Percentiles rank a stretch among this genome's conserved stretches.
phyloP scores from a whole-genome alignment of 2,888 invertebrate species.

The Microchrysa polita region DNA sequence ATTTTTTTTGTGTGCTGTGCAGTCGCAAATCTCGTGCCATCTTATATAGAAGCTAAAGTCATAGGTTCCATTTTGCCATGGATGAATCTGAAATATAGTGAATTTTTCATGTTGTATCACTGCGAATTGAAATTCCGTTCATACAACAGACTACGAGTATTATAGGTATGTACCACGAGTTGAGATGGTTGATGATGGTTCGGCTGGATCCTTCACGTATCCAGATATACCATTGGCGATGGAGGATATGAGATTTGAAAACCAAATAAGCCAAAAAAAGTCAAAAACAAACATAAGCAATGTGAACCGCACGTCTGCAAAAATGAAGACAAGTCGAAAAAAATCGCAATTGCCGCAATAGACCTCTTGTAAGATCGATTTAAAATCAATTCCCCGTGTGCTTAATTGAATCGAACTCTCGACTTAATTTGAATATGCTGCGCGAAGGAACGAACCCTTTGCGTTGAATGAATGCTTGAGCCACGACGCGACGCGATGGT shows the following conservation, averaged over 20 bases:
- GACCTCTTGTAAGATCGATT: conserved; percentile 34
- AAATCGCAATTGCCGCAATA: conserved; percentile 43
- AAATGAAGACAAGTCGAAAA: conserved; percentile 40
- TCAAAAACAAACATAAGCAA: neutral
- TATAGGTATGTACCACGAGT: too few relatives aligned
- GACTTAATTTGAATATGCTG: conserved; percentile 44
- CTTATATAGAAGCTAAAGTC: conserved; percentile 22
- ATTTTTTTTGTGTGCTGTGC: neutral
- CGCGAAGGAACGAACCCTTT: conserved; percentile 6
- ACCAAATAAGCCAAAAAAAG: too few relatives aligned
- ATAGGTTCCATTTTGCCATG: conserved; percentile 11
- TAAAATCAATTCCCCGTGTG: conserved; percentile 36
- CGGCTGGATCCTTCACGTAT: too few relatives aligned
- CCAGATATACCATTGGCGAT: too few relatives aligned
- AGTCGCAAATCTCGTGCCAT: conserved; percentile 35
- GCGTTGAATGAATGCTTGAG: conserved; percentile 6
- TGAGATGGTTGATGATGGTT: too few relatives aligned
- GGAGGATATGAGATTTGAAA: too few relatives aligned
- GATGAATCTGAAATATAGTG: too few relatives aligned
- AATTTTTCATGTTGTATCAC: too few relatives aligned
- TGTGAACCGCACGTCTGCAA: neutral
- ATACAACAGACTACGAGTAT: too few relatives aligned
- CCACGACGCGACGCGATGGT: too few relatives aligned
- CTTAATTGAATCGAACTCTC: conserved; percentile 44
- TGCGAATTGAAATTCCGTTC: neutral